Base-by-base conservation (phyloP, 2,888 invertebrate genomes). In the Leuctra nigra region DNA sequence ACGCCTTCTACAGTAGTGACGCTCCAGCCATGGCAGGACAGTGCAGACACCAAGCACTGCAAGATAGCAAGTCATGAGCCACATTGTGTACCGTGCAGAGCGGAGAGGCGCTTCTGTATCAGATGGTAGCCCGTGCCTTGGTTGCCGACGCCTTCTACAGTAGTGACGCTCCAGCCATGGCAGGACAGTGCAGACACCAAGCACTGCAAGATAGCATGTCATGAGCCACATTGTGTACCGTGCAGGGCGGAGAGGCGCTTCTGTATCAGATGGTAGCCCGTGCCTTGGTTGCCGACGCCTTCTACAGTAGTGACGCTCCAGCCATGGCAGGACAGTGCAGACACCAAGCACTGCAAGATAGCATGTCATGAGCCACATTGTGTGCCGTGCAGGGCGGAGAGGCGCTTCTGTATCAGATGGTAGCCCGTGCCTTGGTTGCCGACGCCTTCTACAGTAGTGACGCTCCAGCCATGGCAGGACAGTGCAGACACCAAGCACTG, bases 301-400 rank as follows among this genome's bases (percentile, higher is more conserved):
- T 89, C 89, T 1, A 83, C 74, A 0, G 89, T 89, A 13, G 77
- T 80, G 35, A 89, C 76, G 52, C 80, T 78, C 81, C 84, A 83
- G 7, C 82, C 73, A 64, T 82, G 77, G 63, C 85, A 84, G 3
- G 79, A 76, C 35, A 82, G 72, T 1, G 84, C 69, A 2, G 83
- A 78, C 0, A 81, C 78, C n/a, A 86, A 70, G 64, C 86, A 86
- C 81, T 84, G 67, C 4, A 68, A n/a, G n/a, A n/a, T n/a, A n/a
- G n/a, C n/a, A n/a, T n/a, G n/a, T n/a, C n/a, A n/a, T n/a, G n/a
- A 86, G 1, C 87, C 87, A 66, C 87, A 87, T 66, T 87, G 86
- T 0, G 83, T 82, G 1, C 85, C 87, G 67, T 84, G 81, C 65
- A 82, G 79, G 50, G 77, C 75, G 2, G 83, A 83, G 55, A 87